Evolutionary conservation across 2,797 vertebrate species (phyloP), one percentile per base, ranked within the genome.

Genomic region (Sylvilagus floridanus): DNA sequence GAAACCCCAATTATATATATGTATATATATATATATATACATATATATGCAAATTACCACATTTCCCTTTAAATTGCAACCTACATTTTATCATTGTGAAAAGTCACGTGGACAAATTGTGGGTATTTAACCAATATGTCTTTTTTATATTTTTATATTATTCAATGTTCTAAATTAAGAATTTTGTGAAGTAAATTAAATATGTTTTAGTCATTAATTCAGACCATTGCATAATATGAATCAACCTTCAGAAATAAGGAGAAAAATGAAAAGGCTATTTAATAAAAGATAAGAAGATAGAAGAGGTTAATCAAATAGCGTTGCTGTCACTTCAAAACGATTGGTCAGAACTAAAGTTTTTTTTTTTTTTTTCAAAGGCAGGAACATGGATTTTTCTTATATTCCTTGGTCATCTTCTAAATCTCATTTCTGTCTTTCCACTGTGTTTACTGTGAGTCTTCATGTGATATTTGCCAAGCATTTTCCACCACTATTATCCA

Each of bases 401-500:
- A 69, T 81, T 62, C n/a, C 42, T n/a, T 52, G 2, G 4, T 83
- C 24, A 24, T 52, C 42, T 84, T 32, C 17, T 12, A 52, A 63
- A 32, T 60, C 19, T 78, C 21, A 12, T 62, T 19, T 81, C 47
- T 26, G 7, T 37, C 71, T 88, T 87, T 78, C 24, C 37, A 11
- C 24, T 62, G 26, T 62, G 62, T 81, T 68, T 50, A 90, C 52
- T 75, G 9, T 52, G 63, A 96, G 7, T 28, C 7, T 32, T 96
- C 65, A 30, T 84, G 65, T 13, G 32, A 17, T 71, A 87, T 90
- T 95, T 98, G 30, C 92, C 96, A 92, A 95, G 42, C 69, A 84
- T 68, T 82, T 52, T 60, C 9, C 2, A 84, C 65, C 14, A 77
- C 17, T 52, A 2, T 50, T 79, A 95, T 79, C 82, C 93, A 94